Conservation (phyloP, 2,113 vertebrate species). For the Scalopus aquaticus region DNA sequence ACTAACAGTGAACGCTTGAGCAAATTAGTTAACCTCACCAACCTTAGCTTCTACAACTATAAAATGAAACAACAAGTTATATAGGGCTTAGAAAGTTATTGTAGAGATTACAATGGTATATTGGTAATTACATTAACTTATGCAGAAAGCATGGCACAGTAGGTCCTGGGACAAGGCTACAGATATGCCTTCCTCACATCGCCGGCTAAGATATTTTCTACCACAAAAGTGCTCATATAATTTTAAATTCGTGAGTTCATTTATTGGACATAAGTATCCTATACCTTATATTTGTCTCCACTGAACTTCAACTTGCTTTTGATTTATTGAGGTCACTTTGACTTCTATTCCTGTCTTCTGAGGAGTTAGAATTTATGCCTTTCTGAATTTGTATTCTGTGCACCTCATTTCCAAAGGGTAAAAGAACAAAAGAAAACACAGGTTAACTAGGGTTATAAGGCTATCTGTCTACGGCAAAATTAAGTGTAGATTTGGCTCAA, state of each 20-base stretch:
- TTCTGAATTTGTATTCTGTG: conserved; percentile 70
- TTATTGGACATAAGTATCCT: conserved; percentile 27
- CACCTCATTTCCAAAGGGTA: conserved; percentile 67
- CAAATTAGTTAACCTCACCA: neutral
- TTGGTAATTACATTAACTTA: neutral
- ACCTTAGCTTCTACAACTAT: neutral
- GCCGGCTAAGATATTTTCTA: neutral
- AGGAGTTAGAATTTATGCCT: conserved; percentile 71
- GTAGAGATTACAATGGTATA: neutral
- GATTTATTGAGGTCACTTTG: conserved; percentile 80
- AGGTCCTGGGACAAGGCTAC: neutral
- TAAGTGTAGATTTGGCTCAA: conserved; percentile 59
- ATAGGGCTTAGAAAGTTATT: neutral
- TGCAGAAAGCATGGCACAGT: neutral
- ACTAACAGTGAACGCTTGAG: neutral
- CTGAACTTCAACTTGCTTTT: conserved; percentile 78
- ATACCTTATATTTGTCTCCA: conserved; percentile 61
- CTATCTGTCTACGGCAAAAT: conserved; percentile 61
- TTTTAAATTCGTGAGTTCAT: conserved; percentile 21
- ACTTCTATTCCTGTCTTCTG: conserved; percentile 76
- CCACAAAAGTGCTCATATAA: neutral
- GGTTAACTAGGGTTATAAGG: conserved; percentile 68
- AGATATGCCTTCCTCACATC: neutral
- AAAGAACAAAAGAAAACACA: conserved; percentile 66
- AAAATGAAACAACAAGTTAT: neutral